Conservation (phyloP, 2,797 vertebrate species). For the Xyrichtys novacula region DNA sequence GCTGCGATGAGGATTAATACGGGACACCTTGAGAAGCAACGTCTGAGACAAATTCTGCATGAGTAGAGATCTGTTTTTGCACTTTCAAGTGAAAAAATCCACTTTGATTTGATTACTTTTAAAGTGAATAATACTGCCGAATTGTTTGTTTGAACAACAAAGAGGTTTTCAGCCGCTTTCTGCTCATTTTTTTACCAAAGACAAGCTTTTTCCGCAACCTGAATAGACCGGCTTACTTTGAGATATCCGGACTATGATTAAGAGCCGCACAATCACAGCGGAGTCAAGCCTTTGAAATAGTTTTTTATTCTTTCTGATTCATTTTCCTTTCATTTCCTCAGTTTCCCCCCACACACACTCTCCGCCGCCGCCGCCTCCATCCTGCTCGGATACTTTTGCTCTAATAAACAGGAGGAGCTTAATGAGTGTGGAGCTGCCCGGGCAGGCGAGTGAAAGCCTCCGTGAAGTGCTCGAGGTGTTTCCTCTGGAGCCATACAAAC, state of each 20-base stretch:
- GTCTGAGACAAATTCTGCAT: constrained; percentile 3
- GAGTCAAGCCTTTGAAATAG: neutral
- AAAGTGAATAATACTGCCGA: neutral
- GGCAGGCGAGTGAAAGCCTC: constrained; percentile 31
- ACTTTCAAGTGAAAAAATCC: neutral
- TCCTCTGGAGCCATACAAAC: constrained; percentile 28
- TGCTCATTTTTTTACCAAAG: neutral
- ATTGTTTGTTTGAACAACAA: neutral
- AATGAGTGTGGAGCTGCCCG: constrained; percentile 26
- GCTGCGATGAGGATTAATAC: constrained; percentile 3
- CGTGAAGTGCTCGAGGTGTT: constrained; percentile 30
- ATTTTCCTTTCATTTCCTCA: neutral
- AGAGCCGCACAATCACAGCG: neutral
- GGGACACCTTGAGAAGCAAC: constrained; percentile 8
- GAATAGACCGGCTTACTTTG: neutral
- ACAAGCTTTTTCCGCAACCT: neutral
- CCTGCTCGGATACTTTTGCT: constrained; percentile 6
- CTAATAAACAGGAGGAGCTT: constrained; percentile 29
- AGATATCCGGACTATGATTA: neutral
- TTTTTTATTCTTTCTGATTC: neutral
- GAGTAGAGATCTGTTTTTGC: neutral
- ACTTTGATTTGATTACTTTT: neutral
- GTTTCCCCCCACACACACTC: neutral
- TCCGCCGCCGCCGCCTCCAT: no score
- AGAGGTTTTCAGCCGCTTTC: neutral